A percentile compares a stretch with the other conserved stretches of the same genome.
phyloP scores from a whole-genome alignment of 23 tunicate species.

The Oikopleura albicans region DNA sequence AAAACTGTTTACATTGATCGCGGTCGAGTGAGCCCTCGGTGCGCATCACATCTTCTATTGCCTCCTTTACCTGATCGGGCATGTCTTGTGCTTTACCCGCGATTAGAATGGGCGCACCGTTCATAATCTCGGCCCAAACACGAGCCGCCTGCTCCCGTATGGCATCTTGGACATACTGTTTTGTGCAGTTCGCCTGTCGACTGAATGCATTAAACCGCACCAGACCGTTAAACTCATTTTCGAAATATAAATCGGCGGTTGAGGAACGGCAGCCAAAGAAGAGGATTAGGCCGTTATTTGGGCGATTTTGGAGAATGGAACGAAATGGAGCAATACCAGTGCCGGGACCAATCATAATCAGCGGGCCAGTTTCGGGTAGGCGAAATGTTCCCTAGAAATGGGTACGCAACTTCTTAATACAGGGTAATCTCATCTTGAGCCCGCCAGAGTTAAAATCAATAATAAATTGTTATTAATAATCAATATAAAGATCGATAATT shows the following conservation, averaged over 20 bases:
- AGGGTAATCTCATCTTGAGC: too few species aligned
- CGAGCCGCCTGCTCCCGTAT: slow-evolving; percentile 27
- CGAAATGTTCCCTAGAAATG: slow-evolving; percentile 17
- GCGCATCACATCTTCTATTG: slow-evolving; percentile 6
- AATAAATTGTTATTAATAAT: too few species aligned
- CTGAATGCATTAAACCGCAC: slow-evolving; percentile 45
- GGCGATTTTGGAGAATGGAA: background rate
- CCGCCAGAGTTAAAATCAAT: too few species aligned
- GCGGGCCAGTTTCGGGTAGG: slow-evolving; percentile 19
- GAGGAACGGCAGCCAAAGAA: slow-evolving; percentile 64
- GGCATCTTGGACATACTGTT: slow-evolving; percentile 62
- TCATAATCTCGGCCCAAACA: background rate
- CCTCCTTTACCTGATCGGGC: slow-evolving; percentile 69
- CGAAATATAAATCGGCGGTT: slow-evolving; percentile 46
- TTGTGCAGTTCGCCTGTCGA: slow-evolving; percentile 47
- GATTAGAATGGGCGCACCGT: background rate
- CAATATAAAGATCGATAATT: too few species aligned
- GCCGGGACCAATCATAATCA: slow-evolving; percentile 80
- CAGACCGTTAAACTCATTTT: slow-evolving; percentile 52
- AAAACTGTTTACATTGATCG: background rate
- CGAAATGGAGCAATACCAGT: slow-evolving; percentile 95
- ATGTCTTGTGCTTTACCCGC: slow-evolving; percentile 61
- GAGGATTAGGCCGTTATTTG: background rate
- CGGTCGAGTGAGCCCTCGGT: background rate
- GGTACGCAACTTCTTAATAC: too few species aligned